Evolutionary conservation across 2,888 invertebrate genomes (phyloP).

Genomic region (Polyommatus icarus): DNA sequence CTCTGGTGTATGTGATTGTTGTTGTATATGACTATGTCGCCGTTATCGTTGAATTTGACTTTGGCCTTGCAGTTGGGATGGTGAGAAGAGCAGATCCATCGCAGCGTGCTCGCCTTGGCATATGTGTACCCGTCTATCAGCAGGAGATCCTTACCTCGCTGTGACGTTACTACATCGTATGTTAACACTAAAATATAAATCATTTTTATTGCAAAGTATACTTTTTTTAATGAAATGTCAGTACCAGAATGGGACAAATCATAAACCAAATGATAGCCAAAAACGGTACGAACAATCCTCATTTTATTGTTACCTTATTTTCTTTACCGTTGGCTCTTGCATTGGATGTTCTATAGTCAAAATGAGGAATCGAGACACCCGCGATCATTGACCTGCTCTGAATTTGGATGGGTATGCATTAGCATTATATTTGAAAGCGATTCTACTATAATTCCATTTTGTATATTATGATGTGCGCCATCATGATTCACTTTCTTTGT

Average conservation of each 20-base stretch:
- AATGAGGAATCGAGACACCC: too few species aligned
- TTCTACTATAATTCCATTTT: not conserved
- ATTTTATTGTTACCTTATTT: too few species aligned
- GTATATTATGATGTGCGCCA: constrained; percentile 33
- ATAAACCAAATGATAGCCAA: too few species aligned
- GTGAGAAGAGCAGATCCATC: constrained; percentile 54
- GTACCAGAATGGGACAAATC: too few species aligned
- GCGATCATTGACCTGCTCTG: too few species aligned
- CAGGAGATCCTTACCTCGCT: constrained; percentile 44
- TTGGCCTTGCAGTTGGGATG: constrained; percentile 47
- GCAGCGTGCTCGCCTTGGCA: constrained; percentile 39
- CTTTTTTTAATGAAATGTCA: too few species aligned
- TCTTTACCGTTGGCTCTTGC: too few species aligned
- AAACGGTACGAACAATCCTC: too few species aligned
- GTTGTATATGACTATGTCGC: constrained; percentile 41
- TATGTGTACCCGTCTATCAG: constrained; percentile 49
- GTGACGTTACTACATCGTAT: constrained; percentile 35
- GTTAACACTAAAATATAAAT: constrained; percentile 8
- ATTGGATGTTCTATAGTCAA: too few species aligned
- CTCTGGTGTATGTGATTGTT: constrained; percentile 48
- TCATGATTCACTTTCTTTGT: constrained; percentile 45
- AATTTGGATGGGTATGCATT: not conserved
- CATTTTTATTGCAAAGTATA: not conserved
- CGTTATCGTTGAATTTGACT: constrained; percentile 45
- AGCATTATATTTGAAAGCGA: not conserved